Base-by-base conservation (phyloP, 2,113 vertebrate species). In the Crotalus helleri region DNA sequence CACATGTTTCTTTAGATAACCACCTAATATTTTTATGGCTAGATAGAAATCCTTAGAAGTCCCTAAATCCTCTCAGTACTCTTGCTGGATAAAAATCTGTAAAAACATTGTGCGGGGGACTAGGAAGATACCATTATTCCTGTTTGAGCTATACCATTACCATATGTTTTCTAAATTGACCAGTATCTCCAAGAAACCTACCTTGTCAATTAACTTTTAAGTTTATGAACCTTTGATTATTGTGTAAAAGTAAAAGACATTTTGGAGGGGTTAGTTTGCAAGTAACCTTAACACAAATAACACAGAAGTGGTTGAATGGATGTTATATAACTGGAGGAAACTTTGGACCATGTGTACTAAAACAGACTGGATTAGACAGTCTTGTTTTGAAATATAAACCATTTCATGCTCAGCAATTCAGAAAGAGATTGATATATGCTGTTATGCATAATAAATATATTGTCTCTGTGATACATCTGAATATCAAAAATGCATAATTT, bases 301-400 rank as follows among this genome's bases (percentile, higher is more conserved):
- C 0, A 44, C 26, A 88, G n/a, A 92, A 87, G 15, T 11, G 4
- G 29, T 0, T 4, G 86, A 91, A 39, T 87, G 33, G 24, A 11
- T 89, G 39, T 88, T 1, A 0, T 29, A 0, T 6, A 0, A 19
- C 74, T 17, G 39, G 5, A n/a, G 74, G 26, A 69, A 55, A 51
- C 11, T 0, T 0, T 0, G 11, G 44, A 19, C n/a, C 23, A 3
- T 24, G 24, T 59, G 2, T 0, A 0, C 1, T 44, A 81, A 88
- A 90, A 53, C 39, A 6, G 23, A 1, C 19, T 19, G 3, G 44
- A 39, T 39, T 51, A 29, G 69, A 3, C 26, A 29, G 23, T 29
- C 21, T 44, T 3, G 5, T 29, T 49, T n/a, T 85, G 33, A 3
- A 3, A 1, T 11, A 29, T 23, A 85, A 88, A 13, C 55, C 74